Conservation (phyloP, 2,888 invertebrate genomes). For the Vandiemenella viatica region DNA sequence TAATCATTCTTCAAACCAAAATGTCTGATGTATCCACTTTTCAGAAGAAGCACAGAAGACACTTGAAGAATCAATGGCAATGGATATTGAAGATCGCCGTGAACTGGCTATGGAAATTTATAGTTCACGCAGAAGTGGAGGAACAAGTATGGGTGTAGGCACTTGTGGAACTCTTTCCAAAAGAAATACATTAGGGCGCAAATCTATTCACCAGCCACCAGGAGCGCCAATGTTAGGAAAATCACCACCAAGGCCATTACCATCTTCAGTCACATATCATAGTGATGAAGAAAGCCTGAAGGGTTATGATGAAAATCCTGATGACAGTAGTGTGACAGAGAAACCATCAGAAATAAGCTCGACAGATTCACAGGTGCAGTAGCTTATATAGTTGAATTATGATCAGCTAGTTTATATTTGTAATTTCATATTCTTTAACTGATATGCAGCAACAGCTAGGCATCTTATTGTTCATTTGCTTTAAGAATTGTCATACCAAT, state of each 20-base stretch:
- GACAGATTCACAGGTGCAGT: constrained; percentile 75
- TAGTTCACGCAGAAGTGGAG: constrained; percentile 44
- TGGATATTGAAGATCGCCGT: constrained; percentile 78
- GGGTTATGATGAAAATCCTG: constrained; percentile 85
- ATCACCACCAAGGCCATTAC: constrained; percentile 85
- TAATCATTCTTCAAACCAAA: no score
- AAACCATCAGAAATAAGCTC: constrained; percentile 93
- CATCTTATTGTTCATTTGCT: no score
- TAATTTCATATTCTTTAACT: no score
- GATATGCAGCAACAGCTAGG: no score
- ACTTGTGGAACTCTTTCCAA: constrained; percentile 41
- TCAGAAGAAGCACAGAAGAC: constrained; percentile 86
- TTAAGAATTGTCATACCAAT: no score
- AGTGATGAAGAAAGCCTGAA: constrained; percentile 86
- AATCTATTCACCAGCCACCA: constrained; percentile 44
- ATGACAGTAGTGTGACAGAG: constrained; percentile 88
- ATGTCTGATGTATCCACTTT: no score
- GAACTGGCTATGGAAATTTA: constrained; percentile 80
- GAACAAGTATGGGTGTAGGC: constrained; percentile 12
- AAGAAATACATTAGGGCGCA: constrained; percentile 37
- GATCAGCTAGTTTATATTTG: constrained; percentile 11
- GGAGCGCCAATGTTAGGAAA: constrained; percentile 54
- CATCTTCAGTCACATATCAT: constrained; percentile 89
- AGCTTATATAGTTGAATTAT: constrained; percentile 18
- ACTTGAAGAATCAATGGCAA: constrained; percentile 80